Base-by-base conservation (phyloP, 2,113 vertebrate species). In the Nettapus auritus region DNA sequence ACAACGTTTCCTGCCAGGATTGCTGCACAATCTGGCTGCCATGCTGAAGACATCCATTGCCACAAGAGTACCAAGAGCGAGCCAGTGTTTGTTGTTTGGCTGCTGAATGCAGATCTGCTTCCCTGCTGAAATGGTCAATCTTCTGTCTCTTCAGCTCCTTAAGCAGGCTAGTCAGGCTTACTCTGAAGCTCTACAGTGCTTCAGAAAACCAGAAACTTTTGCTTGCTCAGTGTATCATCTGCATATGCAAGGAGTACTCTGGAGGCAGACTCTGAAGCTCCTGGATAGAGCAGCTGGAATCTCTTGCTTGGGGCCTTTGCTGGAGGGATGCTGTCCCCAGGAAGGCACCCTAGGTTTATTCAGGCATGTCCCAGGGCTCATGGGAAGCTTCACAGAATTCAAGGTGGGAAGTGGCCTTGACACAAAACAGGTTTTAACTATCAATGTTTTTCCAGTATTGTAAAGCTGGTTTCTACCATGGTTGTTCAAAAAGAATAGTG, bases 391-490 rank as follows among this genome's bases (percentile, higher is more conserved):
- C 44, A 10, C 62, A 69, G 81, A 71, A 74, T 73, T 31, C 29
- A 26, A 34, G 73, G 69, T 2, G 3, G 64, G 55, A 40, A 82
- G 33, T n/a, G 26, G 57, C 29, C 64, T 88, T 3, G 3, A 44
- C 62, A 63, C 23, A 78, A 80, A 67, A 0, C 29, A 34, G 14
- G 11, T 64, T 78, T 94, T 71, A 86, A 71, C 91, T 91, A 88
- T 88, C 86, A 53, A 78, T 66, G 18, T 50, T 91, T 84, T 90
- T 71, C 60, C 46, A 20, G 79, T 91, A 46, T 93, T 46, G 88
- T 86, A 34, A 20, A 28, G 4, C 73, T 53, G 56, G 17, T 48
- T 91, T 86, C 48, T 81, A 1, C 67, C 11, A 13, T 9, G 15
- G 7, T 8, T 77, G 81, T 80, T 88, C 42, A 88, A 77, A 83